Conservation (phyloP, 1,140 invertebrate species). For the Neodiprion virginianus region DNA sequence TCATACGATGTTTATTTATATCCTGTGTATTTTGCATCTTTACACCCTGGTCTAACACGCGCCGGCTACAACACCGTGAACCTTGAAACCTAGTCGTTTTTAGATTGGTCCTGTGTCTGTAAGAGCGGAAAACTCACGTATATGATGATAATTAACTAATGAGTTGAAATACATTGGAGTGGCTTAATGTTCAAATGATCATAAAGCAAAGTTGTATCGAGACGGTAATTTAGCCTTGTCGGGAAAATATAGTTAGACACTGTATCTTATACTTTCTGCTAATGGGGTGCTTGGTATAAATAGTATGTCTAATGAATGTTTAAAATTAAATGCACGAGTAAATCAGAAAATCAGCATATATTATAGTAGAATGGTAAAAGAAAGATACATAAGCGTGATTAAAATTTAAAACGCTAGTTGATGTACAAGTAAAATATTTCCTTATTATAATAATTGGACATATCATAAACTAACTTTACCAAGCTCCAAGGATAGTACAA, state of each 20-base stretch:
- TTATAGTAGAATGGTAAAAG: conserved; percentile 5
- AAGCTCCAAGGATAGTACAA: background rate
- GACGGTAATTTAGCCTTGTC: background rate
- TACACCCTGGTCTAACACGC: background rate
- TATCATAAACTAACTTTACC: background rate
- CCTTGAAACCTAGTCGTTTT: background rate
- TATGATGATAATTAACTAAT: too few relatives aligned
- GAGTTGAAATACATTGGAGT: too few relatives aligned
- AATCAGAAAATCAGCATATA: conserved; percentile 17
- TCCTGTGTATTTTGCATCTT: background rate
- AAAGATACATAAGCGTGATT: conserved; percentile 14
- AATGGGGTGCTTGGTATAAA: too few relatives aligned
- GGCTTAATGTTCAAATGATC: too few relatives aligned
- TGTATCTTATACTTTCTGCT: too few relatives aligned
- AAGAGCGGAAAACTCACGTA: too few relatives aligned
- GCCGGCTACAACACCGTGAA: background rate
- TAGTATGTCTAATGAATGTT: too few relatives aligned
- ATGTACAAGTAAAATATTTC: conserved; percentile 6
- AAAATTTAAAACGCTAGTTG: conserved; percentile 15
- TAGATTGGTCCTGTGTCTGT: background rate
- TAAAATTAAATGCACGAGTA: background rate
- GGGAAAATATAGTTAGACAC: background rate
- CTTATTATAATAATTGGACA: conserved; percentile 7
- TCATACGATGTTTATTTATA: conserved; percentile 50
- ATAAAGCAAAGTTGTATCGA: too few relatives aligned